phyloP scores from a whole-genome alignment of 1,140 invertebrate genomes.

The Calosoma granatense region DNA sequence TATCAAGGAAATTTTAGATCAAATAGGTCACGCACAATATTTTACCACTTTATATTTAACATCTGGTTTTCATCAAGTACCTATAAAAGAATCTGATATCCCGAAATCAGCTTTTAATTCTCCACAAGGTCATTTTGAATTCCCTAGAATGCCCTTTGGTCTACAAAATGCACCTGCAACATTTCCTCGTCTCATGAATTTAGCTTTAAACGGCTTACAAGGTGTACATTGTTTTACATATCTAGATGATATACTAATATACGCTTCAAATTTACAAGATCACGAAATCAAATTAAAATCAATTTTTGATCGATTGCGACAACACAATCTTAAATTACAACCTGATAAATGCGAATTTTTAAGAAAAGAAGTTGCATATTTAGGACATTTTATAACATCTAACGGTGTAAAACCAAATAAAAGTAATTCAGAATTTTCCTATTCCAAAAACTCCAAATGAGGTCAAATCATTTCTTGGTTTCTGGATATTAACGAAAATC shows the following conservation, averaged over 20 bases:
- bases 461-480: slow-evolving; percentile 37
- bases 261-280: no score
- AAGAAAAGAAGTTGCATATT: slow-evolving; percentile 32
- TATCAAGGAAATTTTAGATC: slow-evolving; percentile 38
- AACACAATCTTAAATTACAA: no score
- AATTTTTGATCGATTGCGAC: no score
- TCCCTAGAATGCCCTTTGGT: slow-evolving; percentile 35
- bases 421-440: slow-evolving; percentile 27
- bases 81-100: no score
- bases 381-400: slow-evolving; percentile 34
- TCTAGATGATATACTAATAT: no score
- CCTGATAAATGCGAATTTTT: no score
- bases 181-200: slow-evolving; percentile 36
- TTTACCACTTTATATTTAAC: slow-evolving; percentile 40
- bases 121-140: slow-evolving; percentile 35
- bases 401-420: slow-evolving; percentile 35
- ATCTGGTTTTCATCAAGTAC: no score
- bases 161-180: slow-evolving; percentile 34
- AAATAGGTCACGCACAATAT: slow-evolving; percentile 34
- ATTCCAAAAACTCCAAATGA: slow-evolving; percentile 35
- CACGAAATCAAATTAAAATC: no score
- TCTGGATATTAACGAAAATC: no score
- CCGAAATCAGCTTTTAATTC: no score
- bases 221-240: no score
- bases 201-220: no score